Percentiles rank a stretch among this genome's conserved stretches.
Conservation (phyloP, 2,888 invertebrate species). For the Argynnis bischoffii region DNA sequence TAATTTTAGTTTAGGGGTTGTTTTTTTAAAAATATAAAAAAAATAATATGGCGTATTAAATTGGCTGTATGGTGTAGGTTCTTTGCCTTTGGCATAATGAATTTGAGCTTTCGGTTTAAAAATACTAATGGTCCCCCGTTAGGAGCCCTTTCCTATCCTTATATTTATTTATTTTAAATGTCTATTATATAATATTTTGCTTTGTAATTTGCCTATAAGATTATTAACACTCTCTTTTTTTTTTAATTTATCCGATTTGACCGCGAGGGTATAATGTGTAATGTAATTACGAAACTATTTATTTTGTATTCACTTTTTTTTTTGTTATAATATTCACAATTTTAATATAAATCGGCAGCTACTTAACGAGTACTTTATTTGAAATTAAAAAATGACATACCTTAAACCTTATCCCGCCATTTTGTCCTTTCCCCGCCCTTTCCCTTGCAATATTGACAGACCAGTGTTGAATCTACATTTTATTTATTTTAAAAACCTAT, state of each 20-base stretch:
- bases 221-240: slow-evolving; percentile 45
- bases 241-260: slow-evolving; percentile 43
- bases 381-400: slow-evolving; percentile 78
- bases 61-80: slow-evolving; percentile 41
- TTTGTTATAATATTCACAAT: slow-evolving; percentile 70
- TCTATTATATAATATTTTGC: slow-evolving; percentile 65
- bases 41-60: slow-evolving; percentile 22
- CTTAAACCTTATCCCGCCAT: slow-evolving; percentile 39
- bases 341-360: slow-evolving; percentile 75
- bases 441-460: slow-evolving; percentile 79
- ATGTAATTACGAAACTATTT: slow-evolving; percentile 53
- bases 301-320: slow-evolving; percentile 61
- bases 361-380: slow-evolving; percentile 75
- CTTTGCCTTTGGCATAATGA: slow-evolving; percentile 6
- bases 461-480: slow-evolving; percentile 78
- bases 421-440: slow-evolving; percentile 40
- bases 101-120: slow-evolving; percentile 32
- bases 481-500: slow-evolving; percentile 69
- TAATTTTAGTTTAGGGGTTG: slow-evolving; percentile 27
- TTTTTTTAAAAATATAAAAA: not conserved
- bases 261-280: slow-evolving; percentile 54
- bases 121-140: slow-evolving; percentile 58
- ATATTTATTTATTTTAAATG: slow-evolving; percentile 74
- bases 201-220: slow-evolving; percentile 74
- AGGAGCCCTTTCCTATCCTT: slow-evolving; percentile 65